Base-by-base conservation (phyloP, 2,113 vertebrate species). In the Sisor rabdophorus region DNA sequence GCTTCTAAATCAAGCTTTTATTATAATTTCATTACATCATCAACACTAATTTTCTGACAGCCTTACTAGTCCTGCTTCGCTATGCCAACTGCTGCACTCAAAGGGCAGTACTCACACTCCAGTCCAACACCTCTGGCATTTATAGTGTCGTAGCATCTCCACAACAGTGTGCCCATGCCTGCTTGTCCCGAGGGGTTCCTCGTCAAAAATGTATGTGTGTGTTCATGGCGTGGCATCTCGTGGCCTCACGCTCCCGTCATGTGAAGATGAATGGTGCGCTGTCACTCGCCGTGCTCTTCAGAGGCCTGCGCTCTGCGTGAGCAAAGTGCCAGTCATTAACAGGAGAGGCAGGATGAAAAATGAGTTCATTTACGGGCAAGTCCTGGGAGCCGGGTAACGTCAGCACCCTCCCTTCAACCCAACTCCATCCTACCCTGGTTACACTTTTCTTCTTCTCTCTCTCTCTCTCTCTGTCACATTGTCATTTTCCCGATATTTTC, bases 251-350 rank as follows among this genome's bases (percentile, higher is more conserved):
- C 77, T 79, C 79, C 84, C 83, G 81, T 89, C 89, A 87, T 40
- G 70, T 79, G 83, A 88, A 92, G 91, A 92, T 92, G 89, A 91
- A 92, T 92, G 89, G 90, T 78, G 83, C 86, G 86, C 90, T 89
- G 91, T 92, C 90, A 89, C 87, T 86, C 58, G 87, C 85, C 83
- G 80, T 84, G 87, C 88, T 91, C 90, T 93, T 91, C 90, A 88
- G 91, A 91, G 90, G 85, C 86, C 82, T 20, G 83, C 44, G 83
- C 90, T 86, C 87, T 74, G 85, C 89, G 88, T 90, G 90, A 90
- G 90, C 89, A 92, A 91, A 92, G 90, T 92, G 91, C 88, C 91
- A 91, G 90, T 93, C 91, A 91, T 91, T 91, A 91, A 90, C 87
- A 78, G 85, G 77, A 77, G 79, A 88, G 90, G 88, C 90, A 91